Base-by-base conservation (phyloP, 53 echinoderm and acorn worm genomes). In the Paracentrotus lividus region DNA sequence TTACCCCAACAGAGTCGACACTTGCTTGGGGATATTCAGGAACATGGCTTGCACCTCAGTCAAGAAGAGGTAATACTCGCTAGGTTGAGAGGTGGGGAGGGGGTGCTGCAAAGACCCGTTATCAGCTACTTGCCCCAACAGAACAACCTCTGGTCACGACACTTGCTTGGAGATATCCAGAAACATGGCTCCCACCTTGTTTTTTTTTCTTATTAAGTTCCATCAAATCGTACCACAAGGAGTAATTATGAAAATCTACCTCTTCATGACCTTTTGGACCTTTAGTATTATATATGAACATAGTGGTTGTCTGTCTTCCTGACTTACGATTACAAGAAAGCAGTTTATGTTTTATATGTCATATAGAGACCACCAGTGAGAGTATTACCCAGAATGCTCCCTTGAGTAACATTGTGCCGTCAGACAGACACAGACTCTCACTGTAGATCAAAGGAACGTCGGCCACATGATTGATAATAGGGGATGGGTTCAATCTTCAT, bases 181-280 rank as follows among this genome's bases (percentile, higher is more conserved):
- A 95, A 99, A 44, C 96, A 99, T 58, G 90, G 97, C 15, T 84
- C 97, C 44, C 97, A 97, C 56, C 94, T 98, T n/a, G n/a, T n/a
- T n/a, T n/a, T n/a, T n/a, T n/a, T n/a, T n/a, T n/a, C n/a, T n/a
- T n/a, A n/a, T n/a, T n/a, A n/a, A n/a, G n/a, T n/a, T n/a, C n/a
- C n/a, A n/a, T n/a, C n/a, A n/a, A n/a, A n/a, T n/a, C n/a, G n/a
- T n/a, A n/a, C n/a, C n/a, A n/a, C n/a, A n/a, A n/a, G n/a, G n/a
- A n/a, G n/a, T n/a, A n/a, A n/a, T n/a, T n/a, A n/a, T n/a, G n/a
- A n/a, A n/a, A n/a, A n/a, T n/a, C n/a, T n/a, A n/a, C n/a, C n/a
- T n/a, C n/a, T n/a, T n/a, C n/a, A n/a, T n/a, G n/a, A n/a, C n/a
- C n/a, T n/a, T n/a, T n/a, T n/a, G n/a, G n/a, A n/a, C n/a, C n/a